Evolutionary conservation across 2,888 invertebrate species (phyloP).

Genomic region (Melipona bicolor): DNA sequence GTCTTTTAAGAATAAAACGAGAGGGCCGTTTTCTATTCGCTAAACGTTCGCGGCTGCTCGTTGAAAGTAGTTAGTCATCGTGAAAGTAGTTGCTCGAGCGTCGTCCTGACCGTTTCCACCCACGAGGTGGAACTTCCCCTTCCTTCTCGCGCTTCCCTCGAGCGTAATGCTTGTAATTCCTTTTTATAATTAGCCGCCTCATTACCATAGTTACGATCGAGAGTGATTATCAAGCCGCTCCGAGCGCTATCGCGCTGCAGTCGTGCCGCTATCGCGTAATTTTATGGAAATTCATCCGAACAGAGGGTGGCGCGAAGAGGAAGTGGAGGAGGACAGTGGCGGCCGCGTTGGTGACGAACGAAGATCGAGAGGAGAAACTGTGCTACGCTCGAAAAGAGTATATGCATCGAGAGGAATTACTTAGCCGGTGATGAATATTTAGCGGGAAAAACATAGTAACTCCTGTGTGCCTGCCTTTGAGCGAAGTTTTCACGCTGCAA

Average conservation of each 20-base stretch:
- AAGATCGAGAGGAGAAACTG: slow-evolving; percentile 32
- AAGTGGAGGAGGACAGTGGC: slow-evolving; percentile 28
- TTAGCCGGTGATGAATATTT: neutral
- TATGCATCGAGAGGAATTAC: neutral
- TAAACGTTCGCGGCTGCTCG: slow-evolving; percentile 74
- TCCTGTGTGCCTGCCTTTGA: neutral
- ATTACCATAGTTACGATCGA: slow-evolving; percentile 76
- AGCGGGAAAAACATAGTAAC: neutral
- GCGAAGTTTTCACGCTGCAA: neutral
- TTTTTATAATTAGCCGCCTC: slow-evolving; percentile 74
- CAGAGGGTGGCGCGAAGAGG: slow-evolving; percentile 23
- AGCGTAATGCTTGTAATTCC: slow-evolving; percentile 67
- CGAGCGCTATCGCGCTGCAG: slow-evolving; percentile 27
- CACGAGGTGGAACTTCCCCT: slow-evolving; percentile 49
- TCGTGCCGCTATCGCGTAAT: slow-evolving; percentile 65
- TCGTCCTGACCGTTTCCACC: slow-evolving; percentile 39
- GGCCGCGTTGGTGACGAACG: slow-evolving; percentile 14
- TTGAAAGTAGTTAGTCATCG: slow-evolving; percentile 75
- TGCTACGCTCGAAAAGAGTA: neutral
- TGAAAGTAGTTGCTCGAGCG: slow-evolving; percentile 70
- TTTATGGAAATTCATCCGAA: slow-evolving; percentile 73
- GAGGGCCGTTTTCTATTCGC: slow-evolving; percentile 72
- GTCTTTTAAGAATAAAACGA: slow-evolving; percentile 23
- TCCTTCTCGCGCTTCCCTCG: slow-evolving; percentile 22
- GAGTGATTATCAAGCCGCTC: slow-evolving; percentile 72